Conservation (phyloP, 2,113 vertebrate species). For the Sinosuthora webbiana region DNA sequence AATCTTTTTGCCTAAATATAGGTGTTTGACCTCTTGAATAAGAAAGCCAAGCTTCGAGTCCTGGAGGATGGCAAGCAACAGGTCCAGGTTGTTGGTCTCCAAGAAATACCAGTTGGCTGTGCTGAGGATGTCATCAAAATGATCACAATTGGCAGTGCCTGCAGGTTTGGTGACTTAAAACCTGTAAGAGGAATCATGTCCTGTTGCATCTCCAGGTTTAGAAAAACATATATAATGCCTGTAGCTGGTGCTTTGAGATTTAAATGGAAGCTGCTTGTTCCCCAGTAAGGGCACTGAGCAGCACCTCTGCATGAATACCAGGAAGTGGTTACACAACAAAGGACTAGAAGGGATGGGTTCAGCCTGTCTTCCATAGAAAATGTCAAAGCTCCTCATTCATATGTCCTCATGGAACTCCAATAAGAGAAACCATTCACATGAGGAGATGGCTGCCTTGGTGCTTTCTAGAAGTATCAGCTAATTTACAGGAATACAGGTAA, state of each 20-base stretch:
- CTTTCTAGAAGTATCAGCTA: not conserved
- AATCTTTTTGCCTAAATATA: conserved; percentile 39
- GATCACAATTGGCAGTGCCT: conserved; percentile 86
- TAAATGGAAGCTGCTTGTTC: not conserved
- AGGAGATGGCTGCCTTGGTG: not conserved
- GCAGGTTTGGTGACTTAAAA: conserved; percentile 80
- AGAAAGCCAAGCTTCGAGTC: conserved; percentile 91
- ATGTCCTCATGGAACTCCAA: not conserved
- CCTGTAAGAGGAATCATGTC: not conserved
- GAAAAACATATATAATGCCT: not conserved
- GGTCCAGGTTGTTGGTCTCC: conserved; percentile 92
- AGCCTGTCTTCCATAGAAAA: not conserved
- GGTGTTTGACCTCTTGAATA: conserved; percentile 95
- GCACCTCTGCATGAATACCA: not conserved
- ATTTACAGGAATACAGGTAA: not conserved
- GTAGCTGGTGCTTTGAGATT: not conserved
- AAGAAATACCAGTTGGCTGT: conserved; percentile 80
- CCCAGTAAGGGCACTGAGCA: not conserved
- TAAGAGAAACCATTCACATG: not conserved
- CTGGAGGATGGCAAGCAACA: conserved; percentile 93
- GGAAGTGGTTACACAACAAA: not conserved
- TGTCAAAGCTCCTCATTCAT: not conserved
- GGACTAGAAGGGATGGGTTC: not conserved
- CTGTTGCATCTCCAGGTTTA: not conserved
- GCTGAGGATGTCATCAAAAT: conserved; percentile 90